A percentile compares a stretch with the other conserved stretches of the same genome.
phyloP scores from a whole-genome alignment of 2,888 invertebrate species.

The Dione juno region DNA sequence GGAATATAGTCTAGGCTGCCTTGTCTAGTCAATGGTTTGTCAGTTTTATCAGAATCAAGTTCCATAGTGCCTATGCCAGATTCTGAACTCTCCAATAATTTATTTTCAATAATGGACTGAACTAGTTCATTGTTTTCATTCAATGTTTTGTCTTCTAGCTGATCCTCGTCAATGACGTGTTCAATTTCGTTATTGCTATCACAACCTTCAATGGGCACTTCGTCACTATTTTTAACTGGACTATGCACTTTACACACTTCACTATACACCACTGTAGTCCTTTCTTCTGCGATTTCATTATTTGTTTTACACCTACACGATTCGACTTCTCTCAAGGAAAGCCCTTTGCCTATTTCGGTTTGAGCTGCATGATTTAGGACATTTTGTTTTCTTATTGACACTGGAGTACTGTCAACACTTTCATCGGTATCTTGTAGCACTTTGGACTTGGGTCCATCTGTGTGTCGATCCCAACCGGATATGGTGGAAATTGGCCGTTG shows the following conservation, averaged over 20 bases:
- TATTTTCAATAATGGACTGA: conserved; percentile 66
- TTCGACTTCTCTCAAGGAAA: conserved; percentile 74
- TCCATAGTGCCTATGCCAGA: conserved; percentile 69
- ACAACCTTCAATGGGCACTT: conserved; percentile 66
- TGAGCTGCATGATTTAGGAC: conserved; percentile 76
- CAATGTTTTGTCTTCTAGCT: conserved; percentile 52
- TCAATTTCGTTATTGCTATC: conserved; percentile 63
- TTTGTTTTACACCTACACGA: conserved; percentile 65
- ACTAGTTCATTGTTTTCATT: conserved; percentile 61
- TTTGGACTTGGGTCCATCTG: conserved; percentile 52
- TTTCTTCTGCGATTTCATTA: conserved; percentile 52
- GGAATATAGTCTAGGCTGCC: conserved; percentile 80
- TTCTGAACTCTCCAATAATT: conserved; percentile 69
- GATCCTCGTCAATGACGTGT: conserved; percentile 64
- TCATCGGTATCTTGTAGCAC: conserved; percentile 55
- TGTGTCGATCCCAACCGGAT: conserved; percentile 94
- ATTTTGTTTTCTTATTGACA: conserved; percentile 57
- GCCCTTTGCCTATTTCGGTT: conserved; percentile 76
- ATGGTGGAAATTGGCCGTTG: conserved; percentile 98
- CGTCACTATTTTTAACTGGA: conserved; percentile 68
- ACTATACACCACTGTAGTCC: conserved; percentile 82
- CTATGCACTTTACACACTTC: conserved; percentile 86
- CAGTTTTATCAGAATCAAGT: conserved; percentile 61
- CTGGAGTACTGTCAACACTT: conserved; percentile 55
- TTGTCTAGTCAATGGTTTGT: conserved; percentile 69